Base-by-base conservation (phyloP, 2,113 vertebrate genomes). In the Pseudorasbora parva region DNA sequence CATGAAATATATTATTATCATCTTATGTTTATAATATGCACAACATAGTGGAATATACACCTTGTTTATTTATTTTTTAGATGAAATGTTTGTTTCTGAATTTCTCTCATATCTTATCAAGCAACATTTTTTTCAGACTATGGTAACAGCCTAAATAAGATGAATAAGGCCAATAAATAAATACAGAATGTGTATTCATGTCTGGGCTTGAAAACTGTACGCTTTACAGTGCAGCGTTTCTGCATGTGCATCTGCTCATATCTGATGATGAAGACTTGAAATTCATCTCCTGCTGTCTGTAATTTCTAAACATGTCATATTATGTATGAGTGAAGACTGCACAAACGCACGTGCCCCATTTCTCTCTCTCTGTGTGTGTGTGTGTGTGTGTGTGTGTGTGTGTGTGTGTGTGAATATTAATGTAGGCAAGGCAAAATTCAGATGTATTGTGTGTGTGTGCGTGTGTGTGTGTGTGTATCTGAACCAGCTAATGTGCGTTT, bases 241-340 rank as follows among this genome's bases (percentile, higher is more conserved):
- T 71, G 41, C 68, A 71, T 45, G 21, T 45, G 68, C 41, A 23
- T 71, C 10, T 45, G 37, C 41, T 71, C 41, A 45, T 71, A 45
- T 45, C 68, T 45, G 3, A 15, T 71, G 68, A 45, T 71, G 68
- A 71, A 45, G 37, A 43, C 68, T 71, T 71, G 41, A 45, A 41
- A 71, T 71, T 71, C 37, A 45, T 45, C 37, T 71, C 41, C 68
- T 71, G 68, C 68, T 71, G 10, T 45, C 68, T 71, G 68, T 45
- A 45, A 71, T 71, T 45, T 71, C 68, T 23, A 23, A 71, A 71
- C 68, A 43, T 71, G 68, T 71, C 68, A 41, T 71, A 71, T 71
- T 45, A 45, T 71, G 41, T n/a, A 71, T 71, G 41, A 71, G 37
- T 23, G 21, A 71, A 45, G 11, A 43, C 37, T n/a, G 37, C 68